These are phyloP conservation scores for Ceyx cyanopectus DNA, from an alignment of 2,113 vertebrate genomes.

Conservation along the genomic window DNA sequence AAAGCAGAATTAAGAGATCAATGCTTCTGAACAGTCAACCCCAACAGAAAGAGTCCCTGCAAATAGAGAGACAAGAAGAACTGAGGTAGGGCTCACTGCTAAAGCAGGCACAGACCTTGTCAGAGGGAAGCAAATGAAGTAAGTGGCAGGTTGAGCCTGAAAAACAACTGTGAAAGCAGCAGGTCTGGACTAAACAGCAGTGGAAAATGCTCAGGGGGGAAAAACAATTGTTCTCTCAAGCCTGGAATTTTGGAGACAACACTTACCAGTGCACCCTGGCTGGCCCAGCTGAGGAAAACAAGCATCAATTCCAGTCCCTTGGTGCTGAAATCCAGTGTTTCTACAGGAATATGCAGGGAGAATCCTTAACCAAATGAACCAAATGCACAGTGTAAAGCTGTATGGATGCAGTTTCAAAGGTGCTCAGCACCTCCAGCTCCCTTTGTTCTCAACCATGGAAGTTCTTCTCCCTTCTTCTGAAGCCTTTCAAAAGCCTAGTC, in stretches of 20 bases:
- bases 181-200: background rate
- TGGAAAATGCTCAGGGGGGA: background rate
- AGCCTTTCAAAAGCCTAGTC: background rate
- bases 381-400: background rate
- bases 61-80: background rate
- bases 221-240: background rate
- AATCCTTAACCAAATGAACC: conserved; percentile 33
- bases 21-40: background rate
- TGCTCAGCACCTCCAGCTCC: background rate
- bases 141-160: background rate
- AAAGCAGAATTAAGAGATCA: background rate
- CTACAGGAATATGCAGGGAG: background rate
- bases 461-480: background rate
- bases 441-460: conserved; percentile 1
- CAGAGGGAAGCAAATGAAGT: background rate
- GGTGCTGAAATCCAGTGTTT: background rate
- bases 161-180: background rate
- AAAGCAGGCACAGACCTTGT: background rate
- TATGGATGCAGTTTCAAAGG: background rate
- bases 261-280: background rate
- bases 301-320: background rate
- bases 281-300: background rate
- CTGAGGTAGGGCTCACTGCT: background rate
- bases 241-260: background rate
- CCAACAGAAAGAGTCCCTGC: background rate